These are phyloP conservation scores for Hydriomena furcata DNA, from an alignment of 2,888 invertebrate species.

Conservation along the genomic window DNA sequence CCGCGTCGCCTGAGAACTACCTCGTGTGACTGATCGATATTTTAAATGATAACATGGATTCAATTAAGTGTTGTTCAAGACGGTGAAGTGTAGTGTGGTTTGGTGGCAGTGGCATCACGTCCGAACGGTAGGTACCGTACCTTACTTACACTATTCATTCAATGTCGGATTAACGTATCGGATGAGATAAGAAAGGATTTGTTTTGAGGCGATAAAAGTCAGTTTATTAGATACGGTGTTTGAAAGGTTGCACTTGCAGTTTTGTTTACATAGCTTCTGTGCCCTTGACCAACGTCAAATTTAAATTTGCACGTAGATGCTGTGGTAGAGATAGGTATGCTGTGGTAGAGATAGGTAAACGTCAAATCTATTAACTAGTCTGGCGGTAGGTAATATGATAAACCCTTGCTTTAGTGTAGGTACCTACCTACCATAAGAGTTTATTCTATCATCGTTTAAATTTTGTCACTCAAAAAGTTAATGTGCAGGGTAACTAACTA, in stretches of 20 bases:
- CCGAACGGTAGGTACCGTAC: constrained; percentile 44
- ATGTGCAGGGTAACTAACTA: no score
- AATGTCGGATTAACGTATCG: constrained; percentile 61
- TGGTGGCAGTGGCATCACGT: constrained; percentile 43
- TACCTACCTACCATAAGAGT: no score
- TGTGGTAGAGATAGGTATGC: no score
- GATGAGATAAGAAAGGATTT: constrained; percentile 70
- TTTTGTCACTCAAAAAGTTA: no score
- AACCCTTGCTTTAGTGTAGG: no score
- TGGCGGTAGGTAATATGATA: no score
- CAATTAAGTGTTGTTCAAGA: constrained; percentile 75
- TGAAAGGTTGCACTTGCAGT: constrained; percentile 21
- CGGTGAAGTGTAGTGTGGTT: constrained; percentile 57
- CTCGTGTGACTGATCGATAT: constrained; percentile 82
- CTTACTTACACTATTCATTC: constrained; percentile 69
- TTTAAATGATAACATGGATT: constrained; percentile 83
- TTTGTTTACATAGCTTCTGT: constrained; percentile 17
- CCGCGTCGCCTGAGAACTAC: constrained; percentile 71
- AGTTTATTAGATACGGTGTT: constrained; percentile 36
- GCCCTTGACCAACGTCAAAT: no score
- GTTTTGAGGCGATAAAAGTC: constrained; percentile 65
- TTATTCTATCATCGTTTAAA: no score
- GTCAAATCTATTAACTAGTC: no score
- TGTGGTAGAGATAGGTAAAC: no score
- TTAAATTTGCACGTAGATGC: no score